Evolutionary conservation across 2,888 invertebrate genomes (phyloP), one percentile per base, ranked within the genome.

Genomic region (Byasa hedistus): DNA sequence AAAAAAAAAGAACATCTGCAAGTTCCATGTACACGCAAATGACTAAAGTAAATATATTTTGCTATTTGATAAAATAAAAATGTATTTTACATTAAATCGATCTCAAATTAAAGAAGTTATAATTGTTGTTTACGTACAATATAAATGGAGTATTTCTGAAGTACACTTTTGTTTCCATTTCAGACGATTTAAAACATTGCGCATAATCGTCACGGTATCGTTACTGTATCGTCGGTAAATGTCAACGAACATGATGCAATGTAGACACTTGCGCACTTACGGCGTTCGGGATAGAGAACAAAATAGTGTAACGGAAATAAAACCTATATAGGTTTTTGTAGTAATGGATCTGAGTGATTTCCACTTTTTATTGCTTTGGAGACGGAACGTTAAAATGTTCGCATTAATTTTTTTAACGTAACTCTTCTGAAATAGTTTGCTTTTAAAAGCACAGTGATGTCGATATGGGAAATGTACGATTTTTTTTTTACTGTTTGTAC

Each of bases 281-380:
- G 24, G 17, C 19, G 2, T 36, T 21, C 22, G 24, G 15, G 8
- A 32, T 48, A 63, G 32, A 64, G 52, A 60, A 54, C 23, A 44
- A 60, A 65, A 55, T 22, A 54, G 17, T 27, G 19, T 19, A 21
- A 52, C 23, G 15, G 54, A 52, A 22, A n/a, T n/a, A n/a, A n/a
- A n/a, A n/a, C n/a, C n/a, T n/a, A 55, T 36, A 52, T 24, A n/a
- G 27, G 21, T 39, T 32, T 32, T 24, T 51, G 24, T 51, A 17
- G 19, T 56, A 60, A 60, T 51, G 65, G 60, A 55, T 27, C 27
- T 19, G 56, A 65, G 60, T 55, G 60, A 60, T 59, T 48, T 55
- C 44, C 48, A 22, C 59, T 48, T 52, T 48, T 32, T 48, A 65
- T 60, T 60, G 44, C 48, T 64, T 48, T 55, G 8, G 32, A 24